Evolutionary conservation across 2,888 invertebrate species (phyloP), one percentile per base, ranked within the genome.

Genomic region (Heliconius hortense): DNA sequence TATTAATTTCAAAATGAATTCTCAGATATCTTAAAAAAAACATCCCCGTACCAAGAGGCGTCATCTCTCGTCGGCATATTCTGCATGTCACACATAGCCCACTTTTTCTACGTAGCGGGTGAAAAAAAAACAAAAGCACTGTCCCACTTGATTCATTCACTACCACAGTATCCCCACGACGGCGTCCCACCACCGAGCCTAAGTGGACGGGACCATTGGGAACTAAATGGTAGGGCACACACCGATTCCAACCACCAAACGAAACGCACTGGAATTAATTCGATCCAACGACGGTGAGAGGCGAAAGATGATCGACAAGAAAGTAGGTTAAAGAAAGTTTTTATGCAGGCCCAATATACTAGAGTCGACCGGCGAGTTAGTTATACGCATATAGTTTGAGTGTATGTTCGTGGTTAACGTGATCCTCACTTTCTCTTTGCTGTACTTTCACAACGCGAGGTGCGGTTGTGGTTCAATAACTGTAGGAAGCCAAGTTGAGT

Each of bases 291-390:
- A 82, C 83, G 83, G 90, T 88, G 89, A 92, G 91, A 90, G 90
- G 91, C 90, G 87, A 90, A 87, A 90, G 91, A 91, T 90, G 88
- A 85, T 89, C 87, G 84, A 84, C 86, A 89, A 89, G 93, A 94
- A 94, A 94, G 94, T 94, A 88, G 94, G 94, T 92, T 93, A 92
- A 94, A 93, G 94, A 94, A 94, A 94, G 94, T 94, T 93, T 92
- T 90, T 89, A 86, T 87, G 88, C 88, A 83, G 85, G 86, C 88
- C 82, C 84, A 86, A 89, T 86, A 89, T 86, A 89, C 87, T 88
- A 21, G 56, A 56, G 56, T 56, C 85, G 84, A 88, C 89, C 80
- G 84, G 86, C 89, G 82, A 89, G 89, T 89, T 87, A 81, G 87
- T 84, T 89, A 86, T 88, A 90, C 90, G 88, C 88, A 86, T 88